These are phyloP conservation scores for Gonioctena quinquepunctata DNA, from an alignment of 1,140 invertebrate species.

Conservation along the genomic window DNA sequence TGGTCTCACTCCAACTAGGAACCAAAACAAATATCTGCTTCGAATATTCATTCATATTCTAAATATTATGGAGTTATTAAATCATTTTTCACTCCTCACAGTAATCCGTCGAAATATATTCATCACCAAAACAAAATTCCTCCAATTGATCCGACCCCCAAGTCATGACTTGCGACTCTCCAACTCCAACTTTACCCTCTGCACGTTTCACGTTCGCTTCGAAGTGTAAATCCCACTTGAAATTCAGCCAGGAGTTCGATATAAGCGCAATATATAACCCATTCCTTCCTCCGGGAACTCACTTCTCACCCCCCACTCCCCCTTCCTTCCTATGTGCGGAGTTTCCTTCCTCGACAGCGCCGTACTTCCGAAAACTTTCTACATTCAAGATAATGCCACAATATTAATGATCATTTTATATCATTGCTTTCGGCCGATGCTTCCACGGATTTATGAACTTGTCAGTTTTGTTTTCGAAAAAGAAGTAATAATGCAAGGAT, in stretches of 20 bases:
- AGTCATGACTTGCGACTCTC: background rate
- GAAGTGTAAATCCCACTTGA: conserved; percentile 45
- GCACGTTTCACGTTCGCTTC: conserved; percentile 14
- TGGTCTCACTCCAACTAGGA: no score
- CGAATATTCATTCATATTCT: no score
- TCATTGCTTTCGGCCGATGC: background rate
- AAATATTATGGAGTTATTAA: no score
- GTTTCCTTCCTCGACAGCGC: conserved; percentile 48
- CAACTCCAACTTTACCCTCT: conserved; percentile 3
- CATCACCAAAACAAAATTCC: no score
- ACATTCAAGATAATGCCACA: conserved; percentile 45
- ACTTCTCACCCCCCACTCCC: conserved; percentile 21
- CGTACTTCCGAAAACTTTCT: conserved; percentile 47
- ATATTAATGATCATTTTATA: conserved; percentile 46
- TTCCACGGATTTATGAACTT: background rate
- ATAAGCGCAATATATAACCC: conserved; percentile 49
- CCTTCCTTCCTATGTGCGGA: conserved; percentile 44
- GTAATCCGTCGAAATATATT: no score
- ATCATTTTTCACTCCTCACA: no score
- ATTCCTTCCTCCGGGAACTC: conserved; percentile 24
- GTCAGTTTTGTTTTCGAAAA: background rate
- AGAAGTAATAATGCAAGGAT: background rate
- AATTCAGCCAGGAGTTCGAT: conserved; percentile 42
- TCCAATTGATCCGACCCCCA: no score
- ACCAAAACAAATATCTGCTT: no score